Evolutionary conservation across 2,113 vertebrate genomes (phyloP).

Genomic region (Nicator chloris): DNA sequence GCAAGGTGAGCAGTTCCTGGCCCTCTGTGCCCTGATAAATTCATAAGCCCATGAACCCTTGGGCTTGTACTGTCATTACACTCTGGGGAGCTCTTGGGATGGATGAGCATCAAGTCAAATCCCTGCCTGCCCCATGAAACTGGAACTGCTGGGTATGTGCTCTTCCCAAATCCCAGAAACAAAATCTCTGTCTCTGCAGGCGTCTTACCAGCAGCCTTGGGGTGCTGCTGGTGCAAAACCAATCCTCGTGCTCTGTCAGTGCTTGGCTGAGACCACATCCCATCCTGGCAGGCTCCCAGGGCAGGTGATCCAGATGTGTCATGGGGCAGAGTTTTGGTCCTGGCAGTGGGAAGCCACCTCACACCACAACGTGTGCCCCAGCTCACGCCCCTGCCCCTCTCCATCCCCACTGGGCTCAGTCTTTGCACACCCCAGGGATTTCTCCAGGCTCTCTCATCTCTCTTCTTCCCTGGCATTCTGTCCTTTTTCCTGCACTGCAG

Average conservation of each 20-base stretch:
- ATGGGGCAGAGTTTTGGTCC: neutral
- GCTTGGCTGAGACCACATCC: neutral
- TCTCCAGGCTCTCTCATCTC: neutral
- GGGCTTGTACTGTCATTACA: neutral
- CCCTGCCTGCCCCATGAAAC: neutral
- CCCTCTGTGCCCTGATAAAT: accelerated
- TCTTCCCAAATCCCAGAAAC: neutral
- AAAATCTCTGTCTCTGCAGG: neutral
- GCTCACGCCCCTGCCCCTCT: accelerated
- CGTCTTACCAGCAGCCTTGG: accelerated
- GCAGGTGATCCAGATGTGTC: neutral
- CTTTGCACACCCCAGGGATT: neutral
- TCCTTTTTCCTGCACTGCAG: neutral
- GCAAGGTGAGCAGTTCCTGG: neutral
- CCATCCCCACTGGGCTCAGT: accelerated
- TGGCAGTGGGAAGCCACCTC: accelerated
- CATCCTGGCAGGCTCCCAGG: neutral
- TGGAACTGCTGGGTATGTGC: neutral
- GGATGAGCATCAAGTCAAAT: neutral
- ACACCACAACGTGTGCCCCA: accelerated
- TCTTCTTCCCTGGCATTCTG: neutral
- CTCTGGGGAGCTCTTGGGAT: neutral
- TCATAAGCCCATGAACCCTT: neutral
- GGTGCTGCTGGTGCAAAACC: neutral
- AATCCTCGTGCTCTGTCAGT: neutral